phyloP scores from a whole-genome alignment of 2,797 vertebrate genomes.

The Clamator glandarius region DNA sequence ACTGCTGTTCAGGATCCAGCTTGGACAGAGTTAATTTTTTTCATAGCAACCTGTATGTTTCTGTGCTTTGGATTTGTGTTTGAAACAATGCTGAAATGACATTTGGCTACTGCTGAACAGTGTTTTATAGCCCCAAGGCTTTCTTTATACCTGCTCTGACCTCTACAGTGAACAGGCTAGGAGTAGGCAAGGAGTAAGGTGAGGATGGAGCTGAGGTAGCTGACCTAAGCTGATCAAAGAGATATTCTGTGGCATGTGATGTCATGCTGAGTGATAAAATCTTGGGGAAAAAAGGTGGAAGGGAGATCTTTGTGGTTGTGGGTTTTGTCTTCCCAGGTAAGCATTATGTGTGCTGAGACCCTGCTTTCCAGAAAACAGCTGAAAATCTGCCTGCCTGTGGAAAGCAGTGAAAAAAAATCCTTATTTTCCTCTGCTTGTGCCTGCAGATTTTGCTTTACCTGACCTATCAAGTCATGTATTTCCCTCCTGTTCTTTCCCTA shows the following conservation, averaged over 20 bases:
- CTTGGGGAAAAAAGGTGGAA: neutral
- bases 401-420: neutral
- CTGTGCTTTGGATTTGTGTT: neutral
- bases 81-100: neutral
- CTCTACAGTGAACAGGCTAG: neutral
- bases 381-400: neutral
- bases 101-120: neutral
- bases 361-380: neutral
- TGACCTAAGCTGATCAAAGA: neutral
- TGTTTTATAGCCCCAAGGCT: neutral
- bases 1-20: neutral
- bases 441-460: neutral
- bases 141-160: neutral
- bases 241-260: neutral
- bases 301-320: neutral
- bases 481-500: neutral
- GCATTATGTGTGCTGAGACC: neutral
- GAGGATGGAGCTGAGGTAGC: neutral
- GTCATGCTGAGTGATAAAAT: neutral
- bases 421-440: neutral
- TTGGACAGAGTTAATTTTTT: neutral
- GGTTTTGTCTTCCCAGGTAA: neutral
- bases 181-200: neutral
- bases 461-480: neutral
- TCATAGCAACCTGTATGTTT: neutral